Evolutionary conservation across 2,113 vertebrate genomes (phyloP).

Genomic region (Equus przewalskii): DNA sequence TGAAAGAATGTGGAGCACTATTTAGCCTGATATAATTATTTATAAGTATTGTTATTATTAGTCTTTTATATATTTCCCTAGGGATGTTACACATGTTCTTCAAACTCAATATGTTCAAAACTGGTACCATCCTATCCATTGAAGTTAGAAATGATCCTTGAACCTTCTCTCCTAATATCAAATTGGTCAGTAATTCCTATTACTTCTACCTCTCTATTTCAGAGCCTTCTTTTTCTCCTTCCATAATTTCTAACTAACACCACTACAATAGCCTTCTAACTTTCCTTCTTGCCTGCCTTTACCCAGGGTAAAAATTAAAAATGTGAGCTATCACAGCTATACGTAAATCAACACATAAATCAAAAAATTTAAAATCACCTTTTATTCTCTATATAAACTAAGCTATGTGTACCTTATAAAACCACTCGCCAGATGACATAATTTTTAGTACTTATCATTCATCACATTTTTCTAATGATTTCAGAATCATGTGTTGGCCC

Average conservation of each 20-base stretch:
- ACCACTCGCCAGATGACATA: not conserved
- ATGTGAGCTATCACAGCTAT: not conserved
- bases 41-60: not conserved
- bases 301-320: not conserved
- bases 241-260: not conserved
- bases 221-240: not conserved
- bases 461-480: not conserved
- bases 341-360: not conserved
- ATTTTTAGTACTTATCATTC: not conserved
- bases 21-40: not conserved
- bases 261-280: not conserved
- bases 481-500: not conserved
- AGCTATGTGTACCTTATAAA: not conserved
- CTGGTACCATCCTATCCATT: not conserved
- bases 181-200: not conserved
- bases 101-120: not conserved
- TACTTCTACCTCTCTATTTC: not conserved
- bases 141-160: not conserved
- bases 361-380: not conserved
- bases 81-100: not conserved
- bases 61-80: not conserved
- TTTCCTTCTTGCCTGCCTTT: not conserved
- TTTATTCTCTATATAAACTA: not conserved
- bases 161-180: not conserved
- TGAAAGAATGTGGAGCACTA: not conserved